Conservation (phyloP, 2,797 vertebrate species). For the Natrix natrix region DNA sequence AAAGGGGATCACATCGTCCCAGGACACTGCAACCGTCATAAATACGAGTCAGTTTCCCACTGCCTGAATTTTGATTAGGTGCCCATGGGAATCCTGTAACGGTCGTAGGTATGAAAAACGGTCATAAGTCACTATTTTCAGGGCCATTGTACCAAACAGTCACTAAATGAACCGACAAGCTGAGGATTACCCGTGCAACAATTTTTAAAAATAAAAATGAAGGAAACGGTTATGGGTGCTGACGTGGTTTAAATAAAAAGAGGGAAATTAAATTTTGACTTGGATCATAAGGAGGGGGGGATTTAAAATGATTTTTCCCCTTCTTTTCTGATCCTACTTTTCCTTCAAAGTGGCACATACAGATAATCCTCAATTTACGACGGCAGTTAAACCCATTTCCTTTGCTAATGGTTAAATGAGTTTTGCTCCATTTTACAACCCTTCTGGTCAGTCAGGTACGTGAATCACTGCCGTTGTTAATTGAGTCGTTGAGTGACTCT, state of each 20-base stretch:
- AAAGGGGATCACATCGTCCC: not conserved
- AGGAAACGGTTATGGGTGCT: not conserved
- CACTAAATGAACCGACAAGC: not conserved
- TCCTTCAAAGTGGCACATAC: not conserved
- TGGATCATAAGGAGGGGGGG: not conserved
- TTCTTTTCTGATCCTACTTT: not conserved
- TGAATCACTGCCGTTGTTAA: too few species aligned
- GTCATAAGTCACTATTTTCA: not conserved
- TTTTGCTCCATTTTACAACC: too few species aligned
- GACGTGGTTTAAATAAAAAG: accelerated
- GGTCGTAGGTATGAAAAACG: not conserved
- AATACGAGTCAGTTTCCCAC: not conserved
- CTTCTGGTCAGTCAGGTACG: too few species aligned
- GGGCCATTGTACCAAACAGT: not conserved
- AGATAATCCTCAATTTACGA: too few species aligned
- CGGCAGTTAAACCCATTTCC: too few species aligned
- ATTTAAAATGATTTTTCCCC: not conserved
- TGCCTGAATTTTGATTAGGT: not conserved
- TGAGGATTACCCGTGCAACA: not conserved
- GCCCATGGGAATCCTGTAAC: not conserved
- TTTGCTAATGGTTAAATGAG: too few species aligned
- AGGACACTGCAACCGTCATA: not conserved
- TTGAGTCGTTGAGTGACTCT: too few species aligned
- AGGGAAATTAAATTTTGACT: not conserved
- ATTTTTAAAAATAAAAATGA: slow-evolving; percentile 9